A percentile compares a stretch with the other conserved stretches of the same genome.
Evolutionary conservation across 2,797 vertebrate species (phyloP).

Genomic region (Myotis findleyi): DNA sequence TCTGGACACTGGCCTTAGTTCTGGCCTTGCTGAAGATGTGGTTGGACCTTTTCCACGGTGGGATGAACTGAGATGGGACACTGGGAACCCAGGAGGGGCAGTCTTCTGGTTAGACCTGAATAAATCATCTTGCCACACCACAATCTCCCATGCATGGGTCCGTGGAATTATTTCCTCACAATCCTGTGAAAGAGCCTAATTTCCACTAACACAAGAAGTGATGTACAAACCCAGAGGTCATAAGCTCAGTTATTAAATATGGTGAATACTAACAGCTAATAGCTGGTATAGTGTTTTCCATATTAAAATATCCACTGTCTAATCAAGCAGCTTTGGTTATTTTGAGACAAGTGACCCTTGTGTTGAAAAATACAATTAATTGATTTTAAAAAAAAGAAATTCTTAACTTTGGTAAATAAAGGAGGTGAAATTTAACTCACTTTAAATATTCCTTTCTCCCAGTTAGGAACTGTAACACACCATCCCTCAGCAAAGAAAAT

Average conservation of each 20-base stretch:
- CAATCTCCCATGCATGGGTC: not conserved
- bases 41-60: not conserved
- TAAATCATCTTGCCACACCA: not conserved
- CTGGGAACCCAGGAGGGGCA: not conserved
- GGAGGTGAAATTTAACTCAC: not conserved
- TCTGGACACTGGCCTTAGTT: not conserved
- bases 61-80: not conserved
- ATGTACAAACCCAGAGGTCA: not conserved
- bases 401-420: not conserved
- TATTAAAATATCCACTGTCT: not conserved
- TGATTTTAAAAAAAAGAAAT: not conserved
- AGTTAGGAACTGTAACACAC: not conserved
- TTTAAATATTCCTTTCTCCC: not conserved
- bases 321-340: not conserved
- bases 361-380: not conserved
- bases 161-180: not conserved
- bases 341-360: not conserved
- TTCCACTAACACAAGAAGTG: not conserved
- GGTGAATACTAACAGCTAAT: not conserved
- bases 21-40: not conserved
- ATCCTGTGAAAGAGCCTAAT: not conserved
- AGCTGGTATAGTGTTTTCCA: not conserved
- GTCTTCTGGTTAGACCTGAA: not conserved
- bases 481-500: not conserved
- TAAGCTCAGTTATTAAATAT: not conserved